phyloP scores from a whole-genome alignment of 2,113 vertebrate genomes.

The Pagrus major region DNA sequence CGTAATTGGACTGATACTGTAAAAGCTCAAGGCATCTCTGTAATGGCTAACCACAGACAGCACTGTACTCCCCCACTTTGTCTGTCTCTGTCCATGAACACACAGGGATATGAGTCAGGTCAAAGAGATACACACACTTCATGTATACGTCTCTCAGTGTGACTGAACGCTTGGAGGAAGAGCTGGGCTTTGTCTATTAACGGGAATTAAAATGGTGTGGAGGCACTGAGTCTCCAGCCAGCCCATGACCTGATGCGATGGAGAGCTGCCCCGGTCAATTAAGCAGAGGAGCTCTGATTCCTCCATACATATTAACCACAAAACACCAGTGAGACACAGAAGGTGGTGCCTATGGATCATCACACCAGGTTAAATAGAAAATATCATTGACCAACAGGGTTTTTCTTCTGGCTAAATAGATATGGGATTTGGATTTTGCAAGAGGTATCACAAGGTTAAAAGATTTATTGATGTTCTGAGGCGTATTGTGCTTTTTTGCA shows the following conservation, averaged over 20 bases:
- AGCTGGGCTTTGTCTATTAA: constrained; percentile 57
- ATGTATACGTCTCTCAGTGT: constrained; percentile 28
- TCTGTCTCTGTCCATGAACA: constrained; percentile 39
- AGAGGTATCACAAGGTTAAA: constrained; percentile 58
- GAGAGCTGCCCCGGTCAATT: constrained; percentile 67
- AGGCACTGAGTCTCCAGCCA: constrained; percentile 58
- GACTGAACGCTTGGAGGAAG: constrained; percentile 52
- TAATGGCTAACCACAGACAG: constrained; percentile 63
- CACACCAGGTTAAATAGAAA: constrained; percentile 54
- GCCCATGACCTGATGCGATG: constrained; percentile 47
- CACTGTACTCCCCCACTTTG: constrained; percentile 25
- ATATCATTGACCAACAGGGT: constrained; percentile 36
- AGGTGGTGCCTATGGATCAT: constrained; percentile 46
- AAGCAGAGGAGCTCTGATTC: constrained; percentile 45
- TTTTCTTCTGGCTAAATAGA: constrained; percentile 52
- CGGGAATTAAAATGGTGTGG: constrained; percentile 44
- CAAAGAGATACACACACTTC: constrained; percentile 25
- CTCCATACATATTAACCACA: constrained; percentile 60
- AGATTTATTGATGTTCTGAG: constrained; percentile 62
- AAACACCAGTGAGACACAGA: constrained; percentile 10
- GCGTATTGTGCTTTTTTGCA: constrained; percentile 46
- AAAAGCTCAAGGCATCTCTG: constrained; percentile 63
- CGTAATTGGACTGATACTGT: constrained; percentile 65
- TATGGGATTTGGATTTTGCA: constrained; percentile 55
- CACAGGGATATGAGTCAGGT: constrained; percentile 34